Percentiles rank a stretch among this genome's conserved stretches.
These are phyloP conservation scores for Pseudomyrmex cubaensis DNA, from an alignment of 1,140 invertebrate genomes.

Conservation along the genomic window DNA sequence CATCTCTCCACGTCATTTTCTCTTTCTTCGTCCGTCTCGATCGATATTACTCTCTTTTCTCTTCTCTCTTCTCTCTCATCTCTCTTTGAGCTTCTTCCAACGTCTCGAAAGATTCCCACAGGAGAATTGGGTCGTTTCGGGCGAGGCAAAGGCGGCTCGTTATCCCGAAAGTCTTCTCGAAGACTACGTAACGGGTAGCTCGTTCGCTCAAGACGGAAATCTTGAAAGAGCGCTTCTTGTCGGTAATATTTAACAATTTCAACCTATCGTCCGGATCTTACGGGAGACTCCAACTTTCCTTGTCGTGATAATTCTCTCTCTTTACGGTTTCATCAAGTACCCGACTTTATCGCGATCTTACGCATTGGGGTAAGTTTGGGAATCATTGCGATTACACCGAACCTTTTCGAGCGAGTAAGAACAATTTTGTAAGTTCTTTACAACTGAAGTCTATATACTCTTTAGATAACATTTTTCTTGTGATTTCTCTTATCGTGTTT, in stretches of 20 bases:
- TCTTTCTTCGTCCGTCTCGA: conserved; percentile 31
- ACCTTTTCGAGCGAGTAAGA: conserved; percentile 8
- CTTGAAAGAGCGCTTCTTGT: conserved; percentile 24
- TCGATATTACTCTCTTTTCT: conserved; percentile 59
- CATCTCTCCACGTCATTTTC: conserved; percentile 21
- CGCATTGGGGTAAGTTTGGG: background rate
- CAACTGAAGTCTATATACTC: background rate
- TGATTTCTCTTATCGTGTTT: background rate
- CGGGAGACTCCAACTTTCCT: conserved; percentile 22
- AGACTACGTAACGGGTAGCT: conserved; percentile 51
- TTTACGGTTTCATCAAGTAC: conserved; percentile 36
- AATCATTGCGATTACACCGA: background rate
- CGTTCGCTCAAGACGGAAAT: conserved; percentile 18
- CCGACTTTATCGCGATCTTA: conserved; percentile 24
- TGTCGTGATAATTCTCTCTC: conserved; percentile 28
- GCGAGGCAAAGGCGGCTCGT: conserved; percentile 58
- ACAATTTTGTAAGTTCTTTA: background rate
- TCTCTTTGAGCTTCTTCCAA: conserved; percentile 24
- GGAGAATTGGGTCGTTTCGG: conserved; percentile 70
- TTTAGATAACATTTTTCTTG: too few species aligned
- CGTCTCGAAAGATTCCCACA: conserved; percentile 52
- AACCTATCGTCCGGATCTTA: conserved; percentile 26
- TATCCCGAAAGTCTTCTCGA: conserved; percentile 66
- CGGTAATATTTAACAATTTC: conserved; percentile 58
- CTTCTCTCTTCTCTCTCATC: background rate